Evolutionary conservation across 92 coral and sea anemone species (phyloP).

Genomic region (Siderastrea siderea): DNA sequence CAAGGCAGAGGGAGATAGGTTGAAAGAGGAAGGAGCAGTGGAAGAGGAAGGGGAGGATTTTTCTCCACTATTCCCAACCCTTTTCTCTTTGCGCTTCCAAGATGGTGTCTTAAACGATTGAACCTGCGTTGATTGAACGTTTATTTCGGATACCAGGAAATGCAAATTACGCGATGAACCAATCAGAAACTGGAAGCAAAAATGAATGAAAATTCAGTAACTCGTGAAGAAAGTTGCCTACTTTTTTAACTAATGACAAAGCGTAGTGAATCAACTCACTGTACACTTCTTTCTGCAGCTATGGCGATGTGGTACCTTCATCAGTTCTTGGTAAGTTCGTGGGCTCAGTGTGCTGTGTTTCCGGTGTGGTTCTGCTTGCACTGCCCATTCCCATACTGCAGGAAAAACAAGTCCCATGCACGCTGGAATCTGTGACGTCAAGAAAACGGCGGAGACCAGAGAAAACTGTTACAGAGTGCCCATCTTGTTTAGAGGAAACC

Average conservation of each 20-base stretch:
- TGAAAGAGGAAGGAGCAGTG: too few species aligned
- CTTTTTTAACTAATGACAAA: background rate
- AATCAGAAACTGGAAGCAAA: too few species aligned
- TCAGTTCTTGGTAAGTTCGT: constrained; percentile 92
- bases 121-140: too few species aligned
- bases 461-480: constrained; percentile 15
- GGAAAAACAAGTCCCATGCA: constrained; percentile 96
- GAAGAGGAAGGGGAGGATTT: too few species aligned
- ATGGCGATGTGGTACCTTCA: constrained; percentile 93
- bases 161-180: too few species aligned
- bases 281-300: constrained; percentile 47
- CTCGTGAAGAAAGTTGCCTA: too few species aligned
- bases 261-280: background rate
- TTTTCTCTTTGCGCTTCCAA: too few species aligned
- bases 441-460: constrained; percentile 65
- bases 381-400: constrained; percentile 96
- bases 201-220: too few species aligned
- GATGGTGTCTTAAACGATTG: too few species aligned
- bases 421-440: constrained; percentile 89
- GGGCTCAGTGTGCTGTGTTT: constrained; percentile 94
- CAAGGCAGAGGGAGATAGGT: too few species aligned
- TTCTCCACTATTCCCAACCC: too few species aligned
- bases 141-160: too few species aligned
- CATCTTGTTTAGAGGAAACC: constrained; percentile 25
- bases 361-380: constrained; percentile 94